Evolutionary conservation across 92 coral and sea anemone species (phyloP).

Genomic region (Scolanthus callimorphus): DNA sequence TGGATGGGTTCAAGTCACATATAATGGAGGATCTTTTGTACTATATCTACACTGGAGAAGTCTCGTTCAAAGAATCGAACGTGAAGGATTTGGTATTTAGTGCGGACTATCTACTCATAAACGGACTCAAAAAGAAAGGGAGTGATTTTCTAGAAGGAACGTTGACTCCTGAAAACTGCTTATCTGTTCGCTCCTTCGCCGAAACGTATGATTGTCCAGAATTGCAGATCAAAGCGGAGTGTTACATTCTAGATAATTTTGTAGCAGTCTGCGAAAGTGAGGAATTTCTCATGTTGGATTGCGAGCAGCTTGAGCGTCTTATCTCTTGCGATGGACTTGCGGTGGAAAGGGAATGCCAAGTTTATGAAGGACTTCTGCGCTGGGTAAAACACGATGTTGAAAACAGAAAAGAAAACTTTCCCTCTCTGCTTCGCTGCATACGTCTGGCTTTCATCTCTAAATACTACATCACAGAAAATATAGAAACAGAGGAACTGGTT

Average conservation of each 20-base stretch:
- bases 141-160: slow-evolving; percentile 58
- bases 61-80: slow-evolving; percentile 61
- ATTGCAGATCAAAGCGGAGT: slow-evolving; percentile 54
- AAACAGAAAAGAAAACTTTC: slow-evolving; percentile 43
- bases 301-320: slow-evolving; percentile 63
- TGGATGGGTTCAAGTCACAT: slow-evolving; percentile 60
- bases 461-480: slow-evolving; percentile 67
- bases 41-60: slow-evolving; percentile 85
- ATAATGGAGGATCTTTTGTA: slow-evolving; percentile 83
- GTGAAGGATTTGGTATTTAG: slow-evolving; percentile 83
- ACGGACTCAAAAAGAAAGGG: slow-evolving; percentile 74
- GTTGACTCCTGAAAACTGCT: slow-evolving; percentile 74
- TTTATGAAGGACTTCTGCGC: slow-evolving; percentile 78
- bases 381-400: slow-evolving; percentile 85
- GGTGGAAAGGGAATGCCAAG: slow-evolving; percentile 76
- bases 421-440: slow-evolving; percentile 57
- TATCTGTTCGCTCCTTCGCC: slow-evolving; percentile 81
- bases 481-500: slow-evolving; percentile 78
- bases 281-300: slow-evolving; percentile 54
- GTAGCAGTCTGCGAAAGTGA: slow-evolving; percentile 82
- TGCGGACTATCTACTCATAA: slow-evolving; percentile 79
- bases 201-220: slow-evolving; percentile 82
- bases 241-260: slow-evolving; percentile 67
- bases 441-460: slow-evolving; percentile 77
- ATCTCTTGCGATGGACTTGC: slow-evolving; percentile 73